Conservation (phyloP, 2,113 vertebrate species). For the Alexandromys fortis region DNA sequence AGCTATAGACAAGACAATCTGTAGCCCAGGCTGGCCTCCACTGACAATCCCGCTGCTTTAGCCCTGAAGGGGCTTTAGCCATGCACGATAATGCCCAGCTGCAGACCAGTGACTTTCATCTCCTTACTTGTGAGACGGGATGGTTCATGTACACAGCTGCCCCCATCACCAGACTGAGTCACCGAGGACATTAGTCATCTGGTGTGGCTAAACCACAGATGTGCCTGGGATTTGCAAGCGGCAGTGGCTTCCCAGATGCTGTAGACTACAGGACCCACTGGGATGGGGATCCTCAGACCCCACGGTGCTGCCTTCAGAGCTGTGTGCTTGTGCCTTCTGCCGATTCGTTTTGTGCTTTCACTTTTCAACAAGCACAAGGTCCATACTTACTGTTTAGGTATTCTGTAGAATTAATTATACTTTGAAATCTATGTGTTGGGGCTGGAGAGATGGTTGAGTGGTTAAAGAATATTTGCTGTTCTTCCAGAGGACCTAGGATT, state of each 20-base stretch:
- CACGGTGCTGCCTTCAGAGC: too few species aligned
- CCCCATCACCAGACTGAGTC: not conserved
- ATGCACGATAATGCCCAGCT: not conserved
- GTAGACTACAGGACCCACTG: not conserved
- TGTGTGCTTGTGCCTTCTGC: not conserved
- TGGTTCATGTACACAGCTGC: not conserved
- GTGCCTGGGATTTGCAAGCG: not conserved
- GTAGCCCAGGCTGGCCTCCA: not conserved
- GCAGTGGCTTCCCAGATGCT: not conserved
- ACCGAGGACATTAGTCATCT: not conserved
- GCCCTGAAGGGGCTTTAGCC: not conserved
- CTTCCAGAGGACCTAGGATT: not conserved
- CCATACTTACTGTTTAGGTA: not conserved
- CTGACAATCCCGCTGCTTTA: not conserved
- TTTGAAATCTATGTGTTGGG: not conserved
- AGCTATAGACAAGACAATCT: not conserved
- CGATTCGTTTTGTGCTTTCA: not conserved
- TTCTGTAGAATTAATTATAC: not conserved
- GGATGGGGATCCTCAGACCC: too few species aligned
- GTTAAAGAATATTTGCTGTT: not conserved
- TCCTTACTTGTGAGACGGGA: too few species aligned
- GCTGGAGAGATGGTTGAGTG: not conserved
- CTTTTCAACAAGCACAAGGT: not conserved
- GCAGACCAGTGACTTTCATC: not conserved
- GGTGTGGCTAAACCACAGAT: not conserved